These are phyloP conservation scores for Carapus acus DNA, from an alignment of 2,797 vertebrate species.

Conservation along the genomic window DNA sequence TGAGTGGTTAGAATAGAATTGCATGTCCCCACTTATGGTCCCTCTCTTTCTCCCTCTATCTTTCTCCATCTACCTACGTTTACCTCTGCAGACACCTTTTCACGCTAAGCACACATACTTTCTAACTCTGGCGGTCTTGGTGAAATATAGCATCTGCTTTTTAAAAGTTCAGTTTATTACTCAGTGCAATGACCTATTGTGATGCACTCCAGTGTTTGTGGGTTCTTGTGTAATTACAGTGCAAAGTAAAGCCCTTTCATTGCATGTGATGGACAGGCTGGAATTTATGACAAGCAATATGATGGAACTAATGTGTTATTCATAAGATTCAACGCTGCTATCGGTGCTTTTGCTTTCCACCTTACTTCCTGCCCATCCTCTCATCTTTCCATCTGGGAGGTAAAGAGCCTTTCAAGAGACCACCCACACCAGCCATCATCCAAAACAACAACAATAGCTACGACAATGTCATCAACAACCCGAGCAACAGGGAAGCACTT, in stretches of 20 bases:
- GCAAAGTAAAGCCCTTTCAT: slow-evolving; percentile 14
- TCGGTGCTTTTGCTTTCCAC: slow-evolving; percentile 51
- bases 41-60: no score
- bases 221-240: slow-evolving; percentile 3
- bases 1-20: no score
- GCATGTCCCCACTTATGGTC: no score
- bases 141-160: no score
- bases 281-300: slow-evolving; percentile 49
- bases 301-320: slow-evolving; percentile 66
- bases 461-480: no score
- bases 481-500: slow-evolving; percentile 66
- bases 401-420: slow-evolving; percentile 67
- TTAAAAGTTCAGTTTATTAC: no score
- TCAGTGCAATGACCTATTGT: no score
- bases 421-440: slow-evolving; percentile 53
- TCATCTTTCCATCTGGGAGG: slow-evolving; percentile 69
- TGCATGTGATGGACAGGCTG: slow-evolving; percentile 8
- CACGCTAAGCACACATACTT: no score
- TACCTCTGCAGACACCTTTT: no score
- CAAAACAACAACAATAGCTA: slow-evolving; percentile 42
- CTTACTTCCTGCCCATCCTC: slow-evolving; percentile 54
- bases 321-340: slow-evolving; percentile 66
- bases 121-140: no score
- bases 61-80: no score
- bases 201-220: no score